Conservation (phyloP, 2,797 vertebrate genomes). For the Iguana delicatissima region DNA sequence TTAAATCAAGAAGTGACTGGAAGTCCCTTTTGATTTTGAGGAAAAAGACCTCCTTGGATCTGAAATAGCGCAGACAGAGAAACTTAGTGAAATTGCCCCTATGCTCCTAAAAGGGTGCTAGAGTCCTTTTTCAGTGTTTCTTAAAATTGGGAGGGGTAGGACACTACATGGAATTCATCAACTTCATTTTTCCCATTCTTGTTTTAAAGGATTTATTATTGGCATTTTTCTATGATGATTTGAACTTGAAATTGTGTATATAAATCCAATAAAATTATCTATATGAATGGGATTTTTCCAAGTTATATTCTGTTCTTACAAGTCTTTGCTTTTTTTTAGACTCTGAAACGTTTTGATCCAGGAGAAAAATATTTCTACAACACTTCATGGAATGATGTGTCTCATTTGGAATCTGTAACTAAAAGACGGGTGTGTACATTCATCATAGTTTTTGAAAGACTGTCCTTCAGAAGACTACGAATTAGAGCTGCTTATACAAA, state of each 20-base stretch:
- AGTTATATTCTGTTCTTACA: neutral
- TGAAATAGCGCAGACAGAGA: too few species aligned
- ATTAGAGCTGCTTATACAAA: neutral
- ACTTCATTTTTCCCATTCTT: too few species aligned
- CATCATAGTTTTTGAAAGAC: neutral
- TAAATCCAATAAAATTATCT: neutral
- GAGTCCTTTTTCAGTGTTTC: too few species aligned
- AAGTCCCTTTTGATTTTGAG: too few species aligned
- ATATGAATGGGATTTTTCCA: neutral
- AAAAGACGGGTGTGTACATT: slow-evolving; percentile 82
- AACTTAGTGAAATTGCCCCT: too few species aligned
- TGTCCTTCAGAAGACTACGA: neutral
- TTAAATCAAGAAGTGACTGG: too few species aligned
- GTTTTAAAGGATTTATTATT: neutral
- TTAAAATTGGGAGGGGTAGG: too few species aligned
- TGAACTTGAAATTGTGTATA: neutral
- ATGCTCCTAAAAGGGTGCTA: too few species aligned
- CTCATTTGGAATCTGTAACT: slow-evolving; percentile 85
- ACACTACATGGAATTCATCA: too few species aligned
- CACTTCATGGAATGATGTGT: slow-evolving; percentile 93
- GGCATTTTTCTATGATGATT: neutral
- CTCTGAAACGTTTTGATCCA: slow-evolving; percentile 85
- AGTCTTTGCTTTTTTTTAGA: slow-evolving; percentile 78
- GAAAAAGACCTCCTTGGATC: too few species aligned
- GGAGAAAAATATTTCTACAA: slow-evolving; percentile 87